Percentiles rank a stretch among this genome's conserved stretches.
These are phyloP conservation scores for Meles meles DNA, from an alignment of 2,113 vertebrate genomes.

Conservation along the genomic window DNA sequence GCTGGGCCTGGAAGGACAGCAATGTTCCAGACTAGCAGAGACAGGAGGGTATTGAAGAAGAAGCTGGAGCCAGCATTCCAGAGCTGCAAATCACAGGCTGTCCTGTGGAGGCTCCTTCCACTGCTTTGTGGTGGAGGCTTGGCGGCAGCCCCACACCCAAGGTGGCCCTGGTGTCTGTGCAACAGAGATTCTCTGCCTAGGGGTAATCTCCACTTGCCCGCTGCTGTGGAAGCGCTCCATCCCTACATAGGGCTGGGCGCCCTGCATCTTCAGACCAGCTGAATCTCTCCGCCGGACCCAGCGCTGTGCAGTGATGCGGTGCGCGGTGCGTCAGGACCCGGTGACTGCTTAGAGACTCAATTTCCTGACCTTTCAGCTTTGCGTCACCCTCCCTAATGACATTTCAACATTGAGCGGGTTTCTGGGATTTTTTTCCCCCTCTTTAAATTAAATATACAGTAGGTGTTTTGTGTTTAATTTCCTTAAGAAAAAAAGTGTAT, in stretches of 20 bases:
- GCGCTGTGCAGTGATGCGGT: constrained; percentile 10
- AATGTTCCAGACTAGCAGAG: not conserved
- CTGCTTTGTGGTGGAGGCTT: not conserved
- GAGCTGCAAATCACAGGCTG: not conserved
- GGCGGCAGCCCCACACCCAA: fast-evolving
- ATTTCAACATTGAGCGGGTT: constrained; percentile 76
- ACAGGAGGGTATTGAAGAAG: not conserved
- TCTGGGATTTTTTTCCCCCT: not conserved
- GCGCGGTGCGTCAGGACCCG: constrained; percentile 44
- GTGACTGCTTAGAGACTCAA: constrained; percentile 70
- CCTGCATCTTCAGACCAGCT: not conserved
- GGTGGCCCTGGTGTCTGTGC: too few relatives aligned
- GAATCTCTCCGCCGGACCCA: not conserved
- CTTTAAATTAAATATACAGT: constrained; percentile 82
- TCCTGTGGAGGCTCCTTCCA: not conserved
- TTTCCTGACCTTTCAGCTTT: constrained; percentile 76
- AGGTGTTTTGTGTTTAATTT: constrained; percentile 84
- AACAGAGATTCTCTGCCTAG: not conserved
- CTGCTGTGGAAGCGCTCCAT: not conserved
- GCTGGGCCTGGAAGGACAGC: not conserved
- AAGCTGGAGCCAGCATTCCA: not conserved
- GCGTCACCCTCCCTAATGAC: constrained; percentile 75
- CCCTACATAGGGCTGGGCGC: not conserved
- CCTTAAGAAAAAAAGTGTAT: constrained; percentile 61
- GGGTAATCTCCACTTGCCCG: not conserved